A percentile compares a stretch with the other conserved stretches of the same genome.
These are phyloP conservation scores for Rhagologus leucostigma DNA, from an alignment of 2,113 vertebrate genomes.

Conservation along the genomic window DNA sequence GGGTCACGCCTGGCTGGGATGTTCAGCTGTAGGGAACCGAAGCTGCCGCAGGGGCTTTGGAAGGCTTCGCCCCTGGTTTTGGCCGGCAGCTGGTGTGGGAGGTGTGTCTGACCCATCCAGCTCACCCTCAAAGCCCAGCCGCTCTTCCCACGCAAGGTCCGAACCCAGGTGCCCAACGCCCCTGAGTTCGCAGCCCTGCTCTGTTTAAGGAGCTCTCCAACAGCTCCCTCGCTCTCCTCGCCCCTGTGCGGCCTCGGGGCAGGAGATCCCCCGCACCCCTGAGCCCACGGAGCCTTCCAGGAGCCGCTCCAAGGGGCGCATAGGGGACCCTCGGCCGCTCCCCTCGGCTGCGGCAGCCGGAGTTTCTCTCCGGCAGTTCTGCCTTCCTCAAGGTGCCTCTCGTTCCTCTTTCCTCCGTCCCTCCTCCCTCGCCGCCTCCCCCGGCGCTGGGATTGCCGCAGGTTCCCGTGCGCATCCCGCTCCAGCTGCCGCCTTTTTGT, in stretches of 20 bases:
- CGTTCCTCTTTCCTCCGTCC: background rate
- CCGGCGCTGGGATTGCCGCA: background rate
- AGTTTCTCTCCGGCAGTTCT: background rate
- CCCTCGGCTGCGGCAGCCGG: fast-evolving
- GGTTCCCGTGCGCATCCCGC: background rate
- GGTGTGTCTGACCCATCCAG: background rate
- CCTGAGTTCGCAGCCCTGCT: background rate
- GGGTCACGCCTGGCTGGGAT: background rate
- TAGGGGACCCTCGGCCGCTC: background rate
- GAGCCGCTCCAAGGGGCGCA: background rate
- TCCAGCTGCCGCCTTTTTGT: slow-evolving; percentile 61
- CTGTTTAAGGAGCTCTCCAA: too few relatives aligned
- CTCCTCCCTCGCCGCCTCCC: background rate
- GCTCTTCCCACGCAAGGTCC: background rate
- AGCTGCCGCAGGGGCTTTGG: background rate
- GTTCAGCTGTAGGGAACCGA: background rate
- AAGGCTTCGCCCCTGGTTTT: fast-evolving
- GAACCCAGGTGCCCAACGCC: background rate
- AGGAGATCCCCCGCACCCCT: background rate
- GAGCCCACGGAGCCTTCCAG: fast-evolving
- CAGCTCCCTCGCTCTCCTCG: background rate
- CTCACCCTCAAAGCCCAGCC: background rate
- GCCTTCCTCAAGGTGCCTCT: slow-evolving; percentile 15
- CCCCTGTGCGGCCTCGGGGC: background rate
- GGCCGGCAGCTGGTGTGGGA: background rate